phyloP scores from a whole-genome alignment of 2,888 invertebrate species.

The Cybosia mesomella region DNA sequence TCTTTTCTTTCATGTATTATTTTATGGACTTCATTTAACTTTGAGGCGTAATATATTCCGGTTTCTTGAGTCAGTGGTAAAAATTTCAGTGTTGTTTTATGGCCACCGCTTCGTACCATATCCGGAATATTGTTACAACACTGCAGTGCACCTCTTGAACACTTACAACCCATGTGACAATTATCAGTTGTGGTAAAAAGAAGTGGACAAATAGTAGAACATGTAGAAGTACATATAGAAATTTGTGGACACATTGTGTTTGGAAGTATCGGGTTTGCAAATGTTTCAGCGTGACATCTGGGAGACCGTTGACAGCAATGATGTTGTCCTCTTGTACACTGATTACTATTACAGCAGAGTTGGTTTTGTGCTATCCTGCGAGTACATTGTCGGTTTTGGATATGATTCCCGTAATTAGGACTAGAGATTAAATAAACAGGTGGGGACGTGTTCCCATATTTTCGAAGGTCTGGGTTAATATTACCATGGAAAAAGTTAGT shows the following conservation, averaged over 20 bases:
- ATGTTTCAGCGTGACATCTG: conserved; percentile 32
- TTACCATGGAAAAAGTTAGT: conserved; percentile 38
- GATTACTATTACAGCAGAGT: conserved; percentile 32
- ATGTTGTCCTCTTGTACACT: conserved; percentile 58
- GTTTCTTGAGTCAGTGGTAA: conserved; percentile 21
- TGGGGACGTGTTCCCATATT: conserved; percentile 55
- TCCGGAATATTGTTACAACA: conserved; percentile 66
- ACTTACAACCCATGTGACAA: conserved; percentile 45
- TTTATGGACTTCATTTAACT: conserved; percentile 37
- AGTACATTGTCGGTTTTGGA: conserved; percentile 59
- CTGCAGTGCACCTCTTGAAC: conserved; percentile 48
- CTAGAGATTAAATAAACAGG: conserved; percentile 35
- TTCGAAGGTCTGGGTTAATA: conserved; percentile 55
- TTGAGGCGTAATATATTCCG: conserved; percentile 35
- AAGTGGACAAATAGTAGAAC: conserved; percentile 20
- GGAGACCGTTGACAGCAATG: conserved; percentile 39
- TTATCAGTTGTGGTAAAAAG: conserved; percentile 24
- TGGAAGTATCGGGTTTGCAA: conserved; percentile 27
- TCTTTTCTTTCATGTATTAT: conserved; percentile 40
- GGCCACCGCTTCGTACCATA: conserved; percentile 59
- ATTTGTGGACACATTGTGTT: conserved; percentile 59
- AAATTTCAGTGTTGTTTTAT: conserved; percentile 34
- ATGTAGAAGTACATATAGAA: conserved; percentile 42
- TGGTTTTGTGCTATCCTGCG: conserved; percentile 44
- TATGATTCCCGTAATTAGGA: conserved; percentile 55